Conservation (phyloP, 2,797 vertebrate species). For the Amblyopsis hoosieri region DNA sequence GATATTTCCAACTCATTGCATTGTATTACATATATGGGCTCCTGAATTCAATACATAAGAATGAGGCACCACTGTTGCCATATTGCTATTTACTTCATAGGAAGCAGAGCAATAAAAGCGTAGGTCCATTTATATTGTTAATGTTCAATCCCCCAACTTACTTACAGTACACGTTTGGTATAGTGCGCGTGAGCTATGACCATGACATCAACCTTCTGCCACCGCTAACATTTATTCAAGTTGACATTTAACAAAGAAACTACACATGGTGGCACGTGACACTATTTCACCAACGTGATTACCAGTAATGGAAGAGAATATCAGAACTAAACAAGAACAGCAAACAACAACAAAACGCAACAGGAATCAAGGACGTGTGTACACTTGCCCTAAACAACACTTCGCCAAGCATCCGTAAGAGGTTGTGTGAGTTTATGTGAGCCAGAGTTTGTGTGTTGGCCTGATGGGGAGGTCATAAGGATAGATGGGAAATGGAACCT, state of each 20-base stretch:
- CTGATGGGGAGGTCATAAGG: constrained; percentile 52
- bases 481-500: constrained; percentile 51
- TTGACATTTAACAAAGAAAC: constrained; percentile 33
- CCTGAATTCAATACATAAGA: constrained; percentile 16
- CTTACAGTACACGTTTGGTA: not conserved
- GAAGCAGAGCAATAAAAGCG: not conserved
- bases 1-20: constrained; percentile 39
- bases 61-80: constrained; percentile 31
- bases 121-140: not conserved
- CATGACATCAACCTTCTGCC: not conserved
- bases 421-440: constrained; percentile 27
- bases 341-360: not conserved
- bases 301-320: constrained; percentile 1
- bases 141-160: not conserved
- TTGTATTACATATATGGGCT: constrained; percentile 25
- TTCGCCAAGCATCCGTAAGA: constrained; percentile 21
- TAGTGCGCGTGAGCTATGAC: not conserved
- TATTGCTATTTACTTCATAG: not conserved
- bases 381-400: constrained; percentile 15
- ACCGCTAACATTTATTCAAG: constrained; percentile 14
- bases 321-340: constrained; percentile 6
- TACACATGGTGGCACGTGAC: no score
- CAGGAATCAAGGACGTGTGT: constrained; percentile 3
- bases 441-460: constrained; percentile 12
- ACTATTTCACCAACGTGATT: constrained; percentile 6